These are phyloP conservation scores for Nephrotoma appendiculata DNA, from an alignment of 2,888 invertebrate genomes.

Conservation along the genomic window DNA sequence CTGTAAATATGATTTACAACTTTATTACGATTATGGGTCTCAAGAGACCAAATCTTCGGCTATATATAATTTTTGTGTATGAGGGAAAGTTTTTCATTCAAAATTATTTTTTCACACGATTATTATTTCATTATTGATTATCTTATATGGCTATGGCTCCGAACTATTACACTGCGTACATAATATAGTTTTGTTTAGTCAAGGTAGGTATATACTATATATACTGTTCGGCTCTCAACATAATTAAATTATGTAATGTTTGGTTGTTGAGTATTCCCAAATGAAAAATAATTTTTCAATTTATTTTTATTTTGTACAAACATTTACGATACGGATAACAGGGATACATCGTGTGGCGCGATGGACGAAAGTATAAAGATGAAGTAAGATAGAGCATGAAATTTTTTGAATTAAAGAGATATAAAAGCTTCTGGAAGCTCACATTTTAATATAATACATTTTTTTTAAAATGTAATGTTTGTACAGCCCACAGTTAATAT, in stretches of 20 bases:
- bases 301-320: not conserved
- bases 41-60: not conserved
- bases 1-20: not conserved
- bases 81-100: not conserved
- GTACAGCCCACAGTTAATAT: too few species aligned
- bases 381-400: too few species aligned
- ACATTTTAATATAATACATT: too few species aligned
- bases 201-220: too few species aligned
- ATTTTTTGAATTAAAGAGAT: too few species aligned
- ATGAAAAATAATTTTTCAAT: not conserved
- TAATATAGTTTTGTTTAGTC: not conserved
- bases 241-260: not conserved
- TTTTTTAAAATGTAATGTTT: too few species aligned
- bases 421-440: too few species aligned
- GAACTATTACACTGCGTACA: not conserved
- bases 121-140: not conserved
- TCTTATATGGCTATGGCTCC: not conserved
- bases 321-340: not conserved
- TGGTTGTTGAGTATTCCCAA: not conserved
- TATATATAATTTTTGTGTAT: too few species aligned
- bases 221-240: not conserved
- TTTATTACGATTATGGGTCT: not conserved
- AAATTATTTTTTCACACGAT: not conserved
- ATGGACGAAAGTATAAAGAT: too few species aligned
- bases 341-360: too few species aligned